Evolutionary conservation across 2,888 invertebrate genomes (phyloP).

Genomic region (Hylaea fasciaria): DNA sequence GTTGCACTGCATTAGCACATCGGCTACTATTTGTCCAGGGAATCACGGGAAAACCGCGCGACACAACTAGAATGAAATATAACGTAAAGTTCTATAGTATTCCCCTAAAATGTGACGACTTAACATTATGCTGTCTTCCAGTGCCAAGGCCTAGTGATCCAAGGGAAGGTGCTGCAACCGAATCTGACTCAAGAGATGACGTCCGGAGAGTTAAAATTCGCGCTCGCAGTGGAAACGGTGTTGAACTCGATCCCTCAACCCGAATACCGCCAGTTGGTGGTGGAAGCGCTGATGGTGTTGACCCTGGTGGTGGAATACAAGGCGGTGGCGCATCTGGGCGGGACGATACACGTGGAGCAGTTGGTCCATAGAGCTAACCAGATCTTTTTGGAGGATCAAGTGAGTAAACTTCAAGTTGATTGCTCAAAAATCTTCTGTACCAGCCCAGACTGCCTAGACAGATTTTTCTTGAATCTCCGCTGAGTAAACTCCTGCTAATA

Average conservation of each 20-base stretch:
- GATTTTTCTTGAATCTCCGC: no score
- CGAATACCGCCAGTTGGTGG: constrained; percentile 98
- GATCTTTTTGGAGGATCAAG: constrained; percentile 98
- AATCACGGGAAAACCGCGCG: no score
- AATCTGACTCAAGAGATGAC: constrained; percentile 99
- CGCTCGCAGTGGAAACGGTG: constrained; percentile 98
- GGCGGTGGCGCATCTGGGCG: constrained; percentile 90
- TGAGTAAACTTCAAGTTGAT: constrained; percentile 75
- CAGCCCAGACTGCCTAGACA: no score
- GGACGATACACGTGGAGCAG: constrained; percentile 94
- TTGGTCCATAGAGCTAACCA: constrained; percentile 97
- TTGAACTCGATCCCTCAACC: constrained; percentile 99
- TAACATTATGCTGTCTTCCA: constrained; percentile 45
- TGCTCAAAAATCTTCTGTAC: no score
- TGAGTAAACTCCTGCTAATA: no score
- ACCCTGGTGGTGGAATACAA: constrained; percentile 96
- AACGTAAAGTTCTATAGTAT: no score
- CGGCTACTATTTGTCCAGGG: no score
- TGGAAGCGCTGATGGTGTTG: constrained; percentile 98
- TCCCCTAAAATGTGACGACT: not conserved
- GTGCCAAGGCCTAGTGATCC: constrained; percentile 97
- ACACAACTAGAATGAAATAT: no score
- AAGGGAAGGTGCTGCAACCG: constrained; percentile 95
- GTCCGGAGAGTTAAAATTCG: constrained; percentile 98
- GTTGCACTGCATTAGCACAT: no score